Evolutionary conservation across 2,113 vertebrate species (phyloP).

Genomic region (Microcebus murinus): DNA sequence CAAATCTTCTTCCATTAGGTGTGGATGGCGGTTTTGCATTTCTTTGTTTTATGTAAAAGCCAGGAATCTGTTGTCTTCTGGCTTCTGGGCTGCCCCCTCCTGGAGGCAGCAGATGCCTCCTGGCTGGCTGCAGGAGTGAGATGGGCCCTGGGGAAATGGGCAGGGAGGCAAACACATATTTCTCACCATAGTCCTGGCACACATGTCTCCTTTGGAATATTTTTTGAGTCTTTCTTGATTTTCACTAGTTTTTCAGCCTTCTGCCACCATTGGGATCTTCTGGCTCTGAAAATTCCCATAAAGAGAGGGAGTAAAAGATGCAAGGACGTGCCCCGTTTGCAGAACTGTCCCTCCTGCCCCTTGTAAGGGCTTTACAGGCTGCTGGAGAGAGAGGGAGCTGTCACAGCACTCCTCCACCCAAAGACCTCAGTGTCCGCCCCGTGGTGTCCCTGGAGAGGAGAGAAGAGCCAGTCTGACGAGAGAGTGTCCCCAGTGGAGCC

Average conservation of each 20-base stretch:
- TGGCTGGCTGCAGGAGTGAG: neutral
- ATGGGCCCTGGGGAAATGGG: neutral
- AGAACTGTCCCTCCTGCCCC: neutral
- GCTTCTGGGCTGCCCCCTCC: neutral
- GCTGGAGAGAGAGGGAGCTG: neutral
- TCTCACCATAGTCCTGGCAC: neutral
- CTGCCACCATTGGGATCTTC: neutral
- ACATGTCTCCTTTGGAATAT: neutral
- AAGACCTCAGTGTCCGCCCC: neutral
- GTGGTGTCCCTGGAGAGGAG: neutral
- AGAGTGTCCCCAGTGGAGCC: neutral
- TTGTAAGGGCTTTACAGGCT: neutral
- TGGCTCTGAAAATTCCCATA: neutral
- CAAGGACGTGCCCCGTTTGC: neutral
- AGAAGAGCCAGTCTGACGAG: neutral
- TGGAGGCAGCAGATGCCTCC: neutral
- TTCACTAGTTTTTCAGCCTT: neutral
- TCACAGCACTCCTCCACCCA: neutral
- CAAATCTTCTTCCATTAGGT: neutral
- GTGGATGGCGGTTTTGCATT: neutral
- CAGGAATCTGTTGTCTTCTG: neutral
- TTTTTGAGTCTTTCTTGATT: neutral
- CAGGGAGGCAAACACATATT: neutral
- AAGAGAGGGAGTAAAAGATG: neutral
- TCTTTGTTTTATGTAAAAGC: neutral